phyloP scores from a whole-genome alignment of 2,888 invertebrate genomes.

The Vesta saturnalis region DNA sequence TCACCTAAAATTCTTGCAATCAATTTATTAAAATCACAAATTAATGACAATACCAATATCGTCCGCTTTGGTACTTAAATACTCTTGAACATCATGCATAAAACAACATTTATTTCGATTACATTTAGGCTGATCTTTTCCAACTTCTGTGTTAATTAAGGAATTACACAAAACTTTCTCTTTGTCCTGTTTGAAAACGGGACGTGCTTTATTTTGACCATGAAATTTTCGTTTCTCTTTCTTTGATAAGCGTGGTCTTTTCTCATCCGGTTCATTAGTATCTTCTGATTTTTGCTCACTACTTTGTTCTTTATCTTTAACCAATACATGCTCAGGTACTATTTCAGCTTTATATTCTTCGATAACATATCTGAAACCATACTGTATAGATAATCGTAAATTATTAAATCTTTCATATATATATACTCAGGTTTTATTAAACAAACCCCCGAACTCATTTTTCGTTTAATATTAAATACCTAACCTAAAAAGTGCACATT shows the following conservation, averaged over 20 bases:
- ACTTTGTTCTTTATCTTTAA: conserved; percentile 55
- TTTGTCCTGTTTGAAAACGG: conserved; percentile 69
- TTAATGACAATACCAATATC: conserved; percentile 66
- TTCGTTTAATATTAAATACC: no score
- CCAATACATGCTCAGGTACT: conserved; percentile 60
- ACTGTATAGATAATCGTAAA: neutral
- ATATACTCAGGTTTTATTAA: conserved; percentile 64
- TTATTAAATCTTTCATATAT: neutral
- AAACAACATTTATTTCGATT: conserved; percentile 76
- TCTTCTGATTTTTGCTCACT: conserved; percentile 31
- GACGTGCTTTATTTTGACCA: conserved; percentile 84
- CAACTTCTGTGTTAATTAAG: conserved; percentile 66
- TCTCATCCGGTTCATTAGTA: conserved; percentile 46
- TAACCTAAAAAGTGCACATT: neutral
- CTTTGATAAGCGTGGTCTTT: conserved; percentile 56
- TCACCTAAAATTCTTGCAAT: conserved; percentile 53
- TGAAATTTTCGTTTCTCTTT: conserved; percentile 62
- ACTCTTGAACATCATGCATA: conserved; percentile 79
- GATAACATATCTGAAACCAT: conserved; percentile 60
- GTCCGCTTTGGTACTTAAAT: conserved; percentile 76
- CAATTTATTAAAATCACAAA: neutral
- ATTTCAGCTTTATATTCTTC: conserved; percentile 61
- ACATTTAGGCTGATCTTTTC: conserved; percentile 64
- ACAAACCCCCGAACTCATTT: conserved; percentile 59
- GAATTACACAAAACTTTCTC: conserved; percentile 76